phyloP scores from a whole-genome alignment of 2,888 invertebrate species.

The Sarcophaga rosellei region DNA sequence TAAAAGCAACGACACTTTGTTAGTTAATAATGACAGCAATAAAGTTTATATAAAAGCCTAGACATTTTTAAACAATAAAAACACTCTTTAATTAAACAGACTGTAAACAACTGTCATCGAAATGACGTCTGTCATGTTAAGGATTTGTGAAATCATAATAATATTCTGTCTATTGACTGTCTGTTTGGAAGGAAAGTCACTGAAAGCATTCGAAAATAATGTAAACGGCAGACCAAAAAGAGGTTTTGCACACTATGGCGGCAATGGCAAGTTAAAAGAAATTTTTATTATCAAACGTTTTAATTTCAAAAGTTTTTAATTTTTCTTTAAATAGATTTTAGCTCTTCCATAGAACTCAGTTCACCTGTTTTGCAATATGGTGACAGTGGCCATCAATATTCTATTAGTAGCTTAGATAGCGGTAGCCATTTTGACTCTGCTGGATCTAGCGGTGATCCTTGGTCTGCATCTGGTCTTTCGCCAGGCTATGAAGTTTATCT shows the following conservation, averaged over 20 bases:
- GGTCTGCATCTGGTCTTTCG: conserved; percentile 51
- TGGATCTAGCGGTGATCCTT: conserved; percentile 28
- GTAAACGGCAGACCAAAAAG: conserved; percentile 50
- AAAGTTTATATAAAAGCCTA: conserved; percentile 58
- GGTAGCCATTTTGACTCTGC: conserved; percentile 39
- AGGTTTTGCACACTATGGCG: conserved; percentile 54
- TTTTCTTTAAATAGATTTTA: conserved; percentile 67
- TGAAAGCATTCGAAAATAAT: not conserved
- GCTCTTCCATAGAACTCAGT: conserved; percentile 73
- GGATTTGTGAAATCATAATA: conserved; percentile 25
- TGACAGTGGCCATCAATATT: conserved; percentile 39
- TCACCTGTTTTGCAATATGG: conserved; percentile 73
- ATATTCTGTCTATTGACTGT: conserved; percentile 23
- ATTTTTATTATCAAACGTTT: not conserved
- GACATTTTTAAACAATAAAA: not conserved
- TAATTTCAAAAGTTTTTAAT: not conserved
- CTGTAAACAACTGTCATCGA: not conserved
- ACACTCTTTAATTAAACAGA: conserved; percentile 21
- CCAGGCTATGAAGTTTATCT: conserved; percentile 61
- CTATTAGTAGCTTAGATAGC: conserved; percentile 27
- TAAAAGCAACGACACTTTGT: conserved; percentile 13
- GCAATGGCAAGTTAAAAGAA: conserved; percentile 68
- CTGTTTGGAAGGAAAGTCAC: conserved; percentile 7
- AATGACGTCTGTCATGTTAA: conserved; percentile 11
- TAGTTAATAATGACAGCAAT: not conserved